Evolutionary conservation across 2,888 invertebrate species (phyloP).

Genomic region (Phortica magna): DNA sequence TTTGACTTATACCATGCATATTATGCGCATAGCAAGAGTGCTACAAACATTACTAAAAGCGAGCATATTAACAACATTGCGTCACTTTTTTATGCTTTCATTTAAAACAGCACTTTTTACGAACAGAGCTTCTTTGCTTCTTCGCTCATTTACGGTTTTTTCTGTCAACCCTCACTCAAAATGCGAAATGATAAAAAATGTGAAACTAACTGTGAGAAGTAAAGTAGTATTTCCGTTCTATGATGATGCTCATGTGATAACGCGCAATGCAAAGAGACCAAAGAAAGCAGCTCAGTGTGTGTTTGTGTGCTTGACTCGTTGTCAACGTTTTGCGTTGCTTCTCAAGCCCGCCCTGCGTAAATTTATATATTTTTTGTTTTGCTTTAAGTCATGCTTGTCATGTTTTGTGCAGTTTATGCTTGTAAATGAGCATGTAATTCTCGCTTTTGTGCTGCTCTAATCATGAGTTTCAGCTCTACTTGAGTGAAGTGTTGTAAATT

Average conservation of each 20-base stretch:
- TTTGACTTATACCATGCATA: no score
- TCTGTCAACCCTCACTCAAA: neutral
- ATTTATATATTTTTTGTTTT: neutral
- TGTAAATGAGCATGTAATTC: neutral
- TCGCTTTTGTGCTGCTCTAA: neutral
- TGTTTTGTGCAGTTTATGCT: neutral
- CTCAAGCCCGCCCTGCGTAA: no score
- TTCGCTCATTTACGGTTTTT: no score
- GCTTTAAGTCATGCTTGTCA: neutral
- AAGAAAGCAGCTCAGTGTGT: neutral
- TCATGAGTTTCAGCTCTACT: no score
- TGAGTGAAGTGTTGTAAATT: no score
- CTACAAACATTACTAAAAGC: no score
- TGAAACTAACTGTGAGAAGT: neutral
- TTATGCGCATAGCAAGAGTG: no score
- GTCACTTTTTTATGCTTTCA: no score
- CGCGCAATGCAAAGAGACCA: neutral
- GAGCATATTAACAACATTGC: no score
- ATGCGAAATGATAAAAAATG: neutral
- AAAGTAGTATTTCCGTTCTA: neutral
- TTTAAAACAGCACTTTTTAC: no score
- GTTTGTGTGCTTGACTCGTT: neutral
- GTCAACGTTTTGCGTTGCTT: neutral
- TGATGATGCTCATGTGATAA: neutral
- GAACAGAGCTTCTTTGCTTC: neutral